A percentile compares a stretch with the other conserved stretches of the same genome.
Conservation (phyloP, 2,113 vertebrate genomes). For the Porphyrio hochstetteri region DNA sequence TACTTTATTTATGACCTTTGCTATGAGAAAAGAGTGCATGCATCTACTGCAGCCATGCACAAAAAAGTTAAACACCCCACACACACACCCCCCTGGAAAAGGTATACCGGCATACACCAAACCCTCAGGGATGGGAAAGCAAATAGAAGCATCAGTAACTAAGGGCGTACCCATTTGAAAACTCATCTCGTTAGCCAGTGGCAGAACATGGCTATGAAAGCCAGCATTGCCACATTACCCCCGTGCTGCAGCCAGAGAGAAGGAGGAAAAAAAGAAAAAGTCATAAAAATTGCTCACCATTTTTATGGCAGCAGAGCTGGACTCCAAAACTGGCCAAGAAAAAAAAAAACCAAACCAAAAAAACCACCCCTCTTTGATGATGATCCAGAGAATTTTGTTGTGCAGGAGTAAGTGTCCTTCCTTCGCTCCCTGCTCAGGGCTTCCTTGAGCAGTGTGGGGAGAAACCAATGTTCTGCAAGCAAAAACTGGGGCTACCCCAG, state of each 20-base stretch:
- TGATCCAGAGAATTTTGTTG: background rate
- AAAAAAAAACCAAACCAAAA: background rate
- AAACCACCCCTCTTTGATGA: background rate
- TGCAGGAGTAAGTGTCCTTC: background rate
- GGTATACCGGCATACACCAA: fast-evolving
- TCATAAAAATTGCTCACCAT: background rate
- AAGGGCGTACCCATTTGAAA: background rate
- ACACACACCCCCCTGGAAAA: background rate
- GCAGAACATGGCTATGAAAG: background rate
- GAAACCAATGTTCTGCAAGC: fast-evolving
- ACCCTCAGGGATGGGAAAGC: background rate
- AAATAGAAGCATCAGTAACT: background rate
- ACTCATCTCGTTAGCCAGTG: background rate
- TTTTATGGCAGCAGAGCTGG: background rate
- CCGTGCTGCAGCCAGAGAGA: background rate
- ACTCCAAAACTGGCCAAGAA: background rate
- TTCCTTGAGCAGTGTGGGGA: background rate
- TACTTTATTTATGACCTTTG: background rate
- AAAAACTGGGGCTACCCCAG: background rate
- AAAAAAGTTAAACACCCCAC: no score
- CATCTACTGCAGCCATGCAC: background rate
- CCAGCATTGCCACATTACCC: background rate
- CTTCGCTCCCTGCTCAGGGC: fast-evolving
- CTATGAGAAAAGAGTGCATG: fast-evolving
- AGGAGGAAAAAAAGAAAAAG: background rate